A percentile compares a stretch with the other conserved stretches of the same genome.
phyloP scores from a whole-genome alignment of 2,113 vertebrate species.

The Sakesphorus luctuosus region DNA sequence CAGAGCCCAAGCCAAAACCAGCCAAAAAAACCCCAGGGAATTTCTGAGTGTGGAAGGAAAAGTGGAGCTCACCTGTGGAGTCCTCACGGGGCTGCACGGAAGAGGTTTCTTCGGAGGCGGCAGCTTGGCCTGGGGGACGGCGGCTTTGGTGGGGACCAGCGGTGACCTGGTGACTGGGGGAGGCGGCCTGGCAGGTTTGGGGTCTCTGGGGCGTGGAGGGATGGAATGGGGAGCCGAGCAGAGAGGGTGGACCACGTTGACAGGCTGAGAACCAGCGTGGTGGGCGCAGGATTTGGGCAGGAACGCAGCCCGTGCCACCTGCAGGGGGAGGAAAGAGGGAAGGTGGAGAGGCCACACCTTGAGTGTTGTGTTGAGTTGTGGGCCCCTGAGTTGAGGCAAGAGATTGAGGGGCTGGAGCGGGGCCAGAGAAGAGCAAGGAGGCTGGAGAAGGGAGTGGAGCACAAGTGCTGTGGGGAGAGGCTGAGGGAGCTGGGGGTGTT shows the following conservation, averaged over 20 bases:
- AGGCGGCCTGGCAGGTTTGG: conserved; percentile 73
- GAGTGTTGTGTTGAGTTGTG: too few relatives aligned
- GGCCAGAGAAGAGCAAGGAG: too few relatives aligned
- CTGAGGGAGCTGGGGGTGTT: too few relatives aligned
- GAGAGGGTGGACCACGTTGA: conserved; percentile 86
- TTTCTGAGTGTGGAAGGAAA: neutral
- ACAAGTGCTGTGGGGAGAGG: too few relatives aligned
- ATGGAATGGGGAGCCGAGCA: conserved; percentile 45
- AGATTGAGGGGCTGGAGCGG: too few relatives aligned
- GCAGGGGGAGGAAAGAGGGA: neutral
- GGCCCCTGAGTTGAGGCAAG: too few relatives aligned
- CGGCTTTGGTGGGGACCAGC: neutral
- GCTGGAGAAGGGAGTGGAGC: too few relatives aligned
- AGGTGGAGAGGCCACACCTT: neutral
- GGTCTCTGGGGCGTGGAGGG: conserved; percentile 1
- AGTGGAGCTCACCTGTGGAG: conserved; percentile 74
- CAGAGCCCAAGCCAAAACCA: neutral
- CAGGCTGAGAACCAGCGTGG: conserved; percentile 71
- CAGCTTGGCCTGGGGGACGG: conserved; percentile 63
- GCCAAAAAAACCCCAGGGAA: neutral
- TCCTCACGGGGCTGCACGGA: conserved; percentile 81
- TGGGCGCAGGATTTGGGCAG: conserved; percentile 47
- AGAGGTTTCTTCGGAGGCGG: conserved; percentile 86
- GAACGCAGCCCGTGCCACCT: conserved; percentile 28
- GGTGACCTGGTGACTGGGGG: conserved; percentile 61